Percentiles rank a stretch among this genome's conserved stretches.
Evolutionary conservation across 2,888 invertebrate species (phyloP).

Genomic region (Barypeithes pellucidus): DNA sequence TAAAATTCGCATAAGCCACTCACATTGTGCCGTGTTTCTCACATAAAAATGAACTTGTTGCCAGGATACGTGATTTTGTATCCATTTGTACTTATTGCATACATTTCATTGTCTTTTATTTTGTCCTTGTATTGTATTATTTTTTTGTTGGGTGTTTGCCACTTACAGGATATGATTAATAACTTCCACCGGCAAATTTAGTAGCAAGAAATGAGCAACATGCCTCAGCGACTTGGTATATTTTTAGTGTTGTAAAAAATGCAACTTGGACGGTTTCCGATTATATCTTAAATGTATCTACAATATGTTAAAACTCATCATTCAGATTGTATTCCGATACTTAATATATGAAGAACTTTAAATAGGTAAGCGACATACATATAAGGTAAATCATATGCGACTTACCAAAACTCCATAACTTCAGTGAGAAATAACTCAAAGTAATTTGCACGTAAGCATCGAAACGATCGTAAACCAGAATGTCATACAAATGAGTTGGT

Average conservation of each 20-base stretch:
- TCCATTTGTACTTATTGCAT: constrained; percentile 30
- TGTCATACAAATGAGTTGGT: constrained; percentile 13
- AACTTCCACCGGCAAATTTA: not conserved
- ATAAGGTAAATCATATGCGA: not conserved
- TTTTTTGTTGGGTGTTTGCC: constrained; percentile 12
- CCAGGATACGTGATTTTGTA: constrained; percentile 33
- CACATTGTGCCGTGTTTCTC: constrained; percentile 46
- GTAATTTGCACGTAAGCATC: constrained; percentile 9
- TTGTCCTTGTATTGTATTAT: constrained; percentile 17
- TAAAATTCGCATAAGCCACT: constrained; percentile 51
- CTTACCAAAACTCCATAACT: constrained; percentile 6
- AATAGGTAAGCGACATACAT: too few relatives aligned
- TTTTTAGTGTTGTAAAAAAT: too few relatives aligned
- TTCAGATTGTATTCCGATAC: too few relatives aligned
- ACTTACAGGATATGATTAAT: not conserved
- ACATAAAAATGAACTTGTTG: constrained; percentile 51
- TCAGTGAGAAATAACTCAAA: constrained; percentile 7
- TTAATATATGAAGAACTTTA: too few relatives aligned
- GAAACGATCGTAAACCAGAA: constrained; percentile 1
- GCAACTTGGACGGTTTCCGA: too few relatives aligned
- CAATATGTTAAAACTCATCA: too few relatives aligned
- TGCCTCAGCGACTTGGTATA: too few relatives aligned
- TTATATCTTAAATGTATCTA: too few relatives aligned
- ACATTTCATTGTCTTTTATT: constrained; percentile 29
- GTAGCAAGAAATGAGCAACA: too few relatives aligned